Conservation (phyloP, 2,888 invertebrate species). For the Apotomis betuletana region DNA sequence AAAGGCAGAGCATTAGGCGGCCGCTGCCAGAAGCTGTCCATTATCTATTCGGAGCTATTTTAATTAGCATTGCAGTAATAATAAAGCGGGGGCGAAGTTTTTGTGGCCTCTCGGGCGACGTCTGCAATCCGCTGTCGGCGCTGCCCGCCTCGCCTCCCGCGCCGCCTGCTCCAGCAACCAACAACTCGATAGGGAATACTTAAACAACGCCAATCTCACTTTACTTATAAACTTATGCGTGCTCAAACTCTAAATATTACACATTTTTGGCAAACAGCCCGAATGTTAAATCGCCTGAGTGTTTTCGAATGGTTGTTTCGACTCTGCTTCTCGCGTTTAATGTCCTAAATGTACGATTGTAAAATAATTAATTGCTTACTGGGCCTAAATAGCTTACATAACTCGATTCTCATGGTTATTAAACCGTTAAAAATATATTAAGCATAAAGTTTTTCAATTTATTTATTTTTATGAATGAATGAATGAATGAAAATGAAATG, state of each 20-base stretch:
- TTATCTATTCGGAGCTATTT: constrained; percentile 82
- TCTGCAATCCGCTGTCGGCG: constrained; percentile 60
- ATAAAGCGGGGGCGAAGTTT: constrained; percentile 76
- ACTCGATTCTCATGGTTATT: constrained; percentile 1
- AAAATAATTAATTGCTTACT: constrained; percentile 28
- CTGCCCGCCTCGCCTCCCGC: constrained; percentile 55
- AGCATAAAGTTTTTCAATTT: background rate
- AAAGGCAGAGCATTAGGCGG: constrained; percentile 79
- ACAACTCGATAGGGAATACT: constrained; percentile 65
- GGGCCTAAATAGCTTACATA: constrained; percentile 17
- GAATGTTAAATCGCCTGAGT: constrained; percentile 47
- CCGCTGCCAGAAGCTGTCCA: constrained; percentile 77
- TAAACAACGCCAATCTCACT: constrained; percentile 69
- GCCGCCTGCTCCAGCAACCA: constrained; percentile 47
- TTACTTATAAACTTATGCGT: constrained; percentile 64
- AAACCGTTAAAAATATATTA: background rate
- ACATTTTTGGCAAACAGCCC: constrained; percentile 55
- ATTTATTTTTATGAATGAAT: too few species aligned
- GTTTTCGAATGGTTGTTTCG: constrained; percentile 38
- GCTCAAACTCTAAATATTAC: constrained; percentile 64
- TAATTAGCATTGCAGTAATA: constrained; percentile 81
- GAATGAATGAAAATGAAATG: too few species aligned
- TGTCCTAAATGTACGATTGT: constrained; percentile 21
- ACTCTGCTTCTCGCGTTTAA: constrained; percentile 35
- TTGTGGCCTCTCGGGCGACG: constrained; percentile 73